These are phyloP conservation scores for Holothuria leucospilota DNA, from an alignment of 53 echinoderm and acorn worm species.

Conservation along the genomic window DNA sequence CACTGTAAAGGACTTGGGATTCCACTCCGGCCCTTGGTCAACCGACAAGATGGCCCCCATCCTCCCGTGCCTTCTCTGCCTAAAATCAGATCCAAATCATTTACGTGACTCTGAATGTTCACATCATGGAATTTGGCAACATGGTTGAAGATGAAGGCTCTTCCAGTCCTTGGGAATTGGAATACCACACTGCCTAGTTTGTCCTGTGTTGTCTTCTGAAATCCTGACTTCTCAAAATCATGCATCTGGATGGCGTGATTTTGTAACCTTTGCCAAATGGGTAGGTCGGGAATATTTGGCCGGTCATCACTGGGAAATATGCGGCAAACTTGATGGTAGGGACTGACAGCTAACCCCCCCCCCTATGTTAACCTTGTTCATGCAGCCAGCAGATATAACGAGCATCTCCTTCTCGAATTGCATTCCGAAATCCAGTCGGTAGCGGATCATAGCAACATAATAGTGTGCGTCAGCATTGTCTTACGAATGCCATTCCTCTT, in stretches of 20 bases:
- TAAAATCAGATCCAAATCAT: slow-evolving; percentile 24
- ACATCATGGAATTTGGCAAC: slow-evolving; percentile 18
- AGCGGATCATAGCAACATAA: slow-evolving; percentile 49
- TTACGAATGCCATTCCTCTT: slow-evolving; percentile 52
- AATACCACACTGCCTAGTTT: slow-evolving; percentile 4
- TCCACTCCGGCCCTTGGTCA: slow-evolving; percentile 68
- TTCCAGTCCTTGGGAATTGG: slow-evolving; percentile 38
- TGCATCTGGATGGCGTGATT: slow-evolving; percentile 57
- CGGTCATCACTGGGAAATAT: slow-evolving; percentile 31
- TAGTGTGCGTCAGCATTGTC: slow-evolving; percentile 45
- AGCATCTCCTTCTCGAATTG: slow-evolving; percentile 35
- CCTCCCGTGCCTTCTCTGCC: slow-evolving; percentile 10
- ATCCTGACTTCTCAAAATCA: background rate
- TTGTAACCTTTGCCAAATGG: slow-evolving; percentile 33
- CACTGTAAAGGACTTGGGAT: slow-evolving; percentile 47
- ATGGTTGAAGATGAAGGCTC: slow-evolving; percentile 15
- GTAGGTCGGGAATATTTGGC: slow-evolving; percentile 60
- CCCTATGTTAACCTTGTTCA: slow-evolving; percentile 60
- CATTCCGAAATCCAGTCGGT: slow-evolving; percentile 55
- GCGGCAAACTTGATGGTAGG: slow-evolving; percentile 50
- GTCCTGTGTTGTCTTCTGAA: background rate
- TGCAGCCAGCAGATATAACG: slow-evolving; percentile 56
- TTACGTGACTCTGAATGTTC: slow-evolving; percentile 56
- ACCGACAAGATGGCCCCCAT: slow-evolving; percentile 6
- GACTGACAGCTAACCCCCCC: slow-evolving; percentile 49